Evolutionary conservation across 2,113 vertebrate genomes (phyloP), one percentile per base, ranked within the genome.

Genomic region (Ia io): DNA sequence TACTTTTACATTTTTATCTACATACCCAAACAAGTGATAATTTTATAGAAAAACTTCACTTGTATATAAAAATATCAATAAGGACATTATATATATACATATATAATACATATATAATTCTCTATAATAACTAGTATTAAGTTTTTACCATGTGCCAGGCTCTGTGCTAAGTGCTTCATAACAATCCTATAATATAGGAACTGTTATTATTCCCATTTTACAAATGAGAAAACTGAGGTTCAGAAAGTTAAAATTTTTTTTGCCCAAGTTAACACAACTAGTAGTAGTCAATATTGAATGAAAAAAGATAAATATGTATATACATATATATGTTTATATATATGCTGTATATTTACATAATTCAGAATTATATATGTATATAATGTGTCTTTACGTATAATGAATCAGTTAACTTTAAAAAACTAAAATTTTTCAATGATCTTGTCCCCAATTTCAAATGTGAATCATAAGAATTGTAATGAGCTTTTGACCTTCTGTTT

Each of bases 351-450:
- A 65, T 47, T 49, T 90, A 16, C 35, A 37, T 84, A 88, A 59
- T 82, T 83, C 20, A 83, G 61, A 51, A 95, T 65, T 83, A 65
- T 89, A 9, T 92, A 6, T 88, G 0, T 44, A 17, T 37, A 80
- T 71, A 69, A 20, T 85, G 11, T 63, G 12, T 76, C 37, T 82
- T 93, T 2, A 84, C 78, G 9, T 65, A 56, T 78, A 73, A 73
- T 59, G 63, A 89, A 73, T 90, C 69, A 84, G 28, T 35, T 95
- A 76, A 91, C 56, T 86, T 84, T 88, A 79, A 95, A 84, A 88
- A 92, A 63, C 35, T 80, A 61, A 88, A 67, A 49, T 0, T 53
- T 94, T 70, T 94, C 13, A 77, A 51, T 23, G 9, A 59, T 83
- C 18, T 70, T 89, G 32, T 93, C 53, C 35, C 10, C 13, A 35